phyloP scores from a whole-genome alignment of 1,140 invertebrate species.

The Drosophila busckii region DNA sequence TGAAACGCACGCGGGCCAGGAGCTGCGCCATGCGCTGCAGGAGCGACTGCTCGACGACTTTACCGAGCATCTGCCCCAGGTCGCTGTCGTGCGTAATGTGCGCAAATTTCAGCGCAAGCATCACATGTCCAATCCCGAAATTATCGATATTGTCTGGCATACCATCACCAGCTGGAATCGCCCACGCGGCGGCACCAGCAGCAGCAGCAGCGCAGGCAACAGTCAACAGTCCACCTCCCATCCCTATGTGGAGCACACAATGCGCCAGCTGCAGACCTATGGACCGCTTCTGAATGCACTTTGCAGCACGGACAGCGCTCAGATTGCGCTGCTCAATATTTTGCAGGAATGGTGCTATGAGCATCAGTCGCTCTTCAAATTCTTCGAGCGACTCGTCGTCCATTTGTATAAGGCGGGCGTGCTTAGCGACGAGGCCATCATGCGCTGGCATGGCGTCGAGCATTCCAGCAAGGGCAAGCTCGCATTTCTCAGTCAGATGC shows the following conservation, averaged over 20 bases:
- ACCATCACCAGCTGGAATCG: constrained; percentile 13
- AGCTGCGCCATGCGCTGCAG: neutral
- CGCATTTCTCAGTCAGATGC: constrained; percentile 21
- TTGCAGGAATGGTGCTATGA: constrained; percentile 26
- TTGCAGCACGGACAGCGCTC: constrained; percentile 13
- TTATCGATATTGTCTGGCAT: constrained; percentile 23
- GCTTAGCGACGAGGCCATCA: constrained; percentile 19
- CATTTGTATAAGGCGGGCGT: constrained; percentile 13
- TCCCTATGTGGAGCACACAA: neutral
- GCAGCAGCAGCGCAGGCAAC: too few relatives aligned
- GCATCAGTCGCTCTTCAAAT: constrained; percentile 10
- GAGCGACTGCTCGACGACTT: constrained; percentile 12
- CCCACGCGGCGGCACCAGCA: neutral
- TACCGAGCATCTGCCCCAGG: constrained; percentile 3
- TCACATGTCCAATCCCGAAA: constrained; percentile 18
- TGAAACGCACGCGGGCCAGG: constrained; percentile 2
- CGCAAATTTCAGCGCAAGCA: constrained; percentile 16
- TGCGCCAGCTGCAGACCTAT: constrained; percentile 12
- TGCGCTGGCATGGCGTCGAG: constrained; percentile 19
- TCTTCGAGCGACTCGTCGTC: constrained; percentile 7
- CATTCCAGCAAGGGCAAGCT: constrained; percentile 21
- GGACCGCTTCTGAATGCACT: constrained; percentile 12
- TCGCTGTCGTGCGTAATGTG: constrained; percentile 7
- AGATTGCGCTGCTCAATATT: constrained; percentile 9
- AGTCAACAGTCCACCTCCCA: neutral